phyloP scores from a whole-genome alignment of 2,888 invertebrate genomes.

The Prosapia bicincta region DNA sequence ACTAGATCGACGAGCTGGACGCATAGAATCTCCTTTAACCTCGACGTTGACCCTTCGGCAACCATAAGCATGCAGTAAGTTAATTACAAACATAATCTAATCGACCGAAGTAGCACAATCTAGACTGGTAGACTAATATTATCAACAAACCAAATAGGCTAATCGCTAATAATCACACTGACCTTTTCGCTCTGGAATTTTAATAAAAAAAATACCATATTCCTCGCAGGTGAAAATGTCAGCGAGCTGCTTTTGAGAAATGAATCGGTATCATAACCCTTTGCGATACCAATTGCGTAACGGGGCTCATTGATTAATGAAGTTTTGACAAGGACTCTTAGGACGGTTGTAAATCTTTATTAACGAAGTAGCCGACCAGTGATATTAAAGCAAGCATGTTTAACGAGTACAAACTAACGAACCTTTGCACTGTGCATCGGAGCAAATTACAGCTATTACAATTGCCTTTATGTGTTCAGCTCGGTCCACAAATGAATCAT shows the following conservation, averaged over 20 bases:
- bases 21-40: no score
- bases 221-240: neutral
- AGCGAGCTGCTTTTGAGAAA: neutral
- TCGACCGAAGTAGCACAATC: no score
- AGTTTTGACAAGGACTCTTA: neutral
- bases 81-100: no score
- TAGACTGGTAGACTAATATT: no score
- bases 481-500: neutral
- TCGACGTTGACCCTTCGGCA: no score
- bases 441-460: neutral
- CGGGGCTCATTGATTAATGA: neutral
- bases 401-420: neutral
- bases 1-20: no score
- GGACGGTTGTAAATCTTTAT: neutral
- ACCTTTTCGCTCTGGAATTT: neutral
- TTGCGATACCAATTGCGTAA: neutral
- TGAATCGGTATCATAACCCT: neutral
- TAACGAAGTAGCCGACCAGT: neutral
- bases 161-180: neutral
- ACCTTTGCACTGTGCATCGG: neutral
- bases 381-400: neutral
- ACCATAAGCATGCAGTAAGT: no score
- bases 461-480: neutral
- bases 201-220: neutral
- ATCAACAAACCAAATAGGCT: neutral